Evolutionary conservation across 2,888 invertebrate genomes (phyloP).

Genomic region (Callinectes sapidus): DNA sequence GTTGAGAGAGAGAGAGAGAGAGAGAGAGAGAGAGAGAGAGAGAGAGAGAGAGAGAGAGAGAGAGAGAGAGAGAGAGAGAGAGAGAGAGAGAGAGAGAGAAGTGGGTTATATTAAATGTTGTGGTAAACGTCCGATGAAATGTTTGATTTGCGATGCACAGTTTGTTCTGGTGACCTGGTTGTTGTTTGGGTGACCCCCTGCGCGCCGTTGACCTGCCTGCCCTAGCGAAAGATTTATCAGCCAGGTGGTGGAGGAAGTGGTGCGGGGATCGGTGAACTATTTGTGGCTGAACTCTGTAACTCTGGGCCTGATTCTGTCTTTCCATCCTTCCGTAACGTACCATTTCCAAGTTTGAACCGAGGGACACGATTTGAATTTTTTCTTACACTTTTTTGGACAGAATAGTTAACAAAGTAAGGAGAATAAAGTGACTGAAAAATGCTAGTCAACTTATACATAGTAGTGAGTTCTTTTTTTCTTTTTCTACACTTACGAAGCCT

Average conservation of each 20-base stretch:
- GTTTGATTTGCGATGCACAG: neutral
- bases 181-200: neutral
- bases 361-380: too few species aligned
- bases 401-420: too few species aligned
- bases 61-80: constrained; percentile 5
- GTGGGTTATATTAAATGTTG: neutral
- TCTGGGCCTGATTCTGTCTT: too few species aligned
- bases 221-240: neutral
- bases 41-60: neutral
- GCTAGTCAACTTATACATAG: too few species aligned
- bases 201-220: neutral
- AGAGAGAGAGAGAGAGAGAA: neutral
- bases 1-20: neutral
- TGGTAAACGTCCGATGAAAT: neutral
- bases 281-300: neutral
- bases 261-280: neutral
- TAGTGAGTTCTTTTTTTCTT: too few species aligned
- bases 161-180: neutral
- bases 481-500: too few species aligned
- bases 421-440: too few species aligned
- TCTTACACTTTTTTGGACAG: too few species aligned
- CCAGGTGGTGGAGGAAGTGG: neutral
- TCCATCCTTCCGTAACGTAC: too few species aligned
- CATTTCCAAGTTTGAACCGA: too few species aligned
- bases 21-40: constrained; percentile 1